Base-by-base conservation (phyloP, 2,797 vertebrate species). In the Mus caroli region DNA sequence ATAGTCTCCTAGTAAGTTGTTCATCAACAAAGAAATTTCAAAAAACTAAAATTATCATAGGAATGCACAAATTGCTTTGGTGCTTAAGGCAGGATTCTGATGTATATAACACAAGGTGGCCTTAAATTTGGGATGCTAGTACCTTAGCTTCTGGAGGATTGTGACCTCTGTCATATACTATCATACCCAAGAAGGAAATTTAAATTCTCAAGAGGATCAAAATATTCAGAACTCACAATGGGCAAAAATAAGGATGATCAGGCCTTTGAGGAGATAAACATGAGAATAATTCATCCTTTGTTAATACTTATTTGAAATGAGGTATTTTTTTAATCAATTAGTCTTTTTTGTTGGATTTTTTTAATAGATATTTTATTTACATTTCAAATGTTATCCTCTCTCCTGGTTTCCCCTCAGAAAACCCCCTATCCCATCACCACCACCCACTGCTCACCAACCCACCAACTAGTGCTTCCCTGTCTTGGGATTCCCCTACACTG, bases 281-380 rank as follows among this genome's bases (percentile, higher is more conserved):
- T 77, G 28, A 75, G 93, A 94, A 94, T 75, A 90, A 84, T 26
- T 6, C 5, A 85, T 28, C 52, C 10, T 96, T 92, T 46, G 1
- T 56, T 73, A 91, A 89, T 43, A n/a, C 9, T 83, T 3, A 89
- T 71, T 92, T 89, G 17, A 96, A 93, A 94, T 78, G 28, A 56
- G n/a, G 40, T 6, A 10, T 13, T 77, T 85, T 79, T 62, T 43
- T 64, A 3, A 43, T 5, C 90, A 60, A 19, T 69, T 69, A 34
- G 92, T 19, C 91, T 94, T 87, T 62, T 62, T 64, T 64, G 28
- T 62, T 62, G 24, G 50, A 50, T 50, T 50, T 50, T 50, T 50
- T 50, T 11, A 50, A 50, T 50, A 50, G 60, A 62, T 62, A 62
- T 11, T 62, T 62, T 62, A 28, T 62, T 62, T 62, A 28, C 58